Base-by-base conservation (phyloP, 2,797 vertebrate species). In the Myotis myotis region DNA sequence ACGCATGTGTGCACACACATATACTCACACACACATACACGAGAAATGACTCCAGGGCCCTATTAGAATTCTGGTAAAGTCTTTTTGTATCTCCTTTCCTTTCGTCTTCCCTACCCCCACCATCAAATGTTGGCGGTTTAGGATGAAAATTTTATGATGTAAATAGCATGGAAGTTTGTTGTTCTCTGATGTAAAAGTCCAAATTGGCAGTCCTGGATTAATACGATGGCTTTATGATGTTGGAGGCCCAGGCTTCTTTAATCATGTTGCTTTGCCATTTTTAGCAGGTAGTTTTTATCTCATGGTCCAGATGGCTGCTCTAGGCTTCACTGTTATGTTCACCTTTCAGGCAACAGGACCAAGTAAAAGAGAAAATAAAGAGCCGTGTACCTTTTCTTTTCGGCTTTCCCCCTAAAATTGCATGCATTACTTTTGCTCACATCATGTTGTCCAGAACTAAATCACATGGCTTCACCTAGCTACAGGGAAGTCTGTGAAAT, bases 401-500 rank as follows among this genome's bases (percentile, higher is more conserved):
- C 36, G 47, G 51, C 13, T 3, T 6, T 47, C 49, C 33, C 22
- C 12, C 20, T 57, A 38, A 57, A 57, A 23, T 85, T 33, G 41
- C 12, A 33, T 68, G 15, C 8, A 53, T 85, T 75, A 9, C 41
- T 84, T 62, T 87, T 81, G 36, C 44, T 70, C 25, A 57, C 6
- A 23, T 92, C n/a, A 25, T 20, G 20, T 79, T 88, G 49, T 62
- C 49, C 36, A 83, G 28, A 78, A 86, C 36, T 70, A 72, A 33
- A 28, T 94, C 84, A 91, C 36, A 49, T 71, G n/a, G 28, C 62
- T 83, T 91, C 16, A 85, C 19, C 30, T 82, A 72, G 33, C 87
- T 70, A 44, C 51, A 92, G 47, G 68, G 62, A 47, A 53, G 57
- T 88, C 70, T 83, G n/a, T 93, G 90, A 85, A 88, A 28, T 81